Evolutionary conservation across 2,888 invertebrate genomes (phyloP), one percentile per base, ranked within the genome.

Genomic region (Crossocerus cetratus): DNA sequence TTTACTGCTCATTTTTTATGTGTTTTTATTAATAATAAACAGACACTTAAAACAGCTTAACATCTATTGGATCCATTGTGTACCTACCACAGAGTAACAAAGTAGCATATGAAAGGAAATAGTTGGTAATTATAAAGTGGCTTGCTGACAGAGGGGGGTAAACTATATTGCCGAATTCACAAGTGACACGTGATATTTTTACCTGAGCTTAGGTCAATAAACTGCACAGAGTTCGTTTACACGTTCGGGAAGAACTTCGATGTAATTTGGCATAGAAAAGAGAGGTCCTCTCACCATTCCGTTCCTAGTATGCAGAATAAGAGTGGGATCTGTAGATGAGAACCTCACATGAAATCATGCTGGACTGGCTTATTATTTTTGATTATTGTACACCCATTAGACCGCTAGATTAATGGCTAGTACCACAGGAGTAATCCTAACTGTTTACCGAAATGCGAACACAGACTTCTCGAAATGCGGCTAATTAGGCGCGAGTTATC

Each of bases 341-440:
- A 74, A 64, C 66, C 44, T 57, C 60, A 55, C 79, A 76, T 65
- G 70, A 81, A 82, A 82, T 78, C 78, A 81, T 83, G 68, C 78
- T 82, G 71, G 73, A 82, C 70, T 81, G 78, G 72, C 74, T 76
- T 82, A 76, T 83, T 83, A 80, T 62, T 82, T 82, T 83, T 82
- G 80, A 82, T 82, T 81, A 76, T 81, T 82, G 81, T 82, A 82
- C 81, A 82, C 67, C 73, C 71, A 71, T 72, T 67, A 76, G 63
- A 69, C 75, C 66, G 67, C 62, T 59, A 66, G 44, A 69, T 73
- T 75, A 73, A 74, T 65, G 72, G 62, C 68, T 75, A 82, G 74
- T 71, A 67, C 73, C 69, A 64, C 66, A 72, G 82, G 74, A 60
- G 63, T 73, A 79, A 65, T 20, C 71, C 55, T 74, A 73, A 62